Conservation (phyloP, 1,140 invertebrate genomes). For the Venturia canescens region DNA sequence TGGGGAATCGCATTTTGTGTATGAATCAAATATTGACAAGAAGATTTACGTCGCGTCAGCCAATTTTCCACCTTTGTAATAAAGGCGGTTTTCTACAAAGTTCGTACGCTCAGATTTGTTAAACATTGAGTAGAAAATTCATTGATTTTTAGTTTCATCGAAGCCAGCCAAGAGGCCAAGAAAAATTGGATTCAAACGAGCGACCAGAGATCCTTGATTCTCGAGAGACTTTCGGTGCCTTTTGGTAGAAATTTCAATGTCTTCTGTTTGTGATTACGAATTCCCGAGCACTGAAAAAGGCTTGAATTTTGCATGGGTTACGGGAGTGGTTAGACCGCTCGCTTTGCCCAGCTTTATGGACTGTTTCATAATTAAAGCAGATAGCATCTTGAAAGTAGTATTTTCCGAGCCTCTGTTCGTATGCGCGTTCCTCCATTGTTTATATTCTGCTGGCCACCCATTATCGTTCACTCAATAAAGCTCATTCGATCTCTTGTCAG, state of each 20-base stretch:
- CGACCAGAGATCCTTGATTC: not conserved
- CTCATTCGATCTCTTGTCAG: not conserved
- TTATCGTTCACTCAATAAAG: constrained; percentile 3
- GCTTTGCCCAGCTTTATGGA: constrained; percentile 13
- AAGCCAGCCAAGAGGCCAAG: too few relatives aligned
- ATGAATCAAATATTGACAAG: too few relatives aligned
- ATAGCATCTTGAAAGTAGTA: constrained; percentile 15
- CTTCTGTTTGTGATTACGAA: not conserved
- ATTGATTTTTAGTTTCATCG: too few relatives aligned
- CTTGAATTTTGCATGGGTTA: not conserved
- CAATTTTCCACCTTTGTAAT: too few relatives aligned
- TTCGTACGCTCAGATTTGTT: too few relatives aligned
- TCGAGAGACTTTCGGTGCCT: not conserved
- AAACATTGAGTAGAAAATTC: too few relatives aligned
- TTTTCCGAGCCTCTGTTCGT: not conserved
- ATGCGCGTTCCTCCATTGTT: not conserved
- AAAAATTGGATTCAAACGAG: too few relatives aligned
- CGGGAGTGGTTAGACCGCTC: not conserved
- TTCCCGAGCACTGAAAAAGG: not conserved
- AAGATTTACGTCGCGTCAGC: too few relatives aligned
- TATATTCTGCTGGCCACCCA: not conserved
- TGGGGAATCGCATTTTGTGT: too few relatives aligned
- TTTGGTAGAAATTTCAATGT: not conserved
- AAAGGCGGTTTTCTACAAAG: too few relatives aligned
- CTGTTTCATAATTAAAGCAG: constrained; percentile 19